phyloP scores from a whole-genome alignment of 2,797 vertebrate species.

The Agapornis canus region DNA sequence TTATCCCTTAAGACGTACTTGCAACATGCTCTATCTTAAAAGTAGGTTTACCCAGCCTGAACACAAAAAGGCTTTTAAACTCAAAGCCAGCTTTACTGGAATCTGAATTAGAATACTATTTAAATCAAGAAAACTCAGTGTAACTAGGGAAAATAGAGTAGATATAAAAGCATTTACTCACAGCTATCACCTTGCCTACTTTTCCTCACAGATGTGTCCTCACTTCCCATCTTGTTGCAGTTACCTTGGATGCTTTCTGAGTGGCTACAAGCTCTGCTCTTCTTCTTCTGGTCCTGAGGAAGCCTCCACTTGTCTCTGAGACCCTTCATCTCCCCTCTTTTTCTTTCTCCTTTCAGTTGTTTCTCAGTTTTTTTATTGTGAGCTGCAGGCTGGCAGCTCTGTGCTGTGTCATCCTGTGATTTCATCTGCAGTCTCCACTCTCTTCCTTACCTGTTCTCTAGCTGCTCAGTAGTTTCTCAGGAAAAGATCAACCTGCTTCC shows the following conservation, averaged over 20 bases:
- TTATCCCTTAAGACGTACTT: background rate
- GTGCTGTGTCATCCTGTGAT: background rate
- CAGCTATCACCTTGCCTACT: background rate
- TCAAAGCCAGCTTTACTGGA: background rate
- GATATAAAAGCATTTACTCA: background rate
- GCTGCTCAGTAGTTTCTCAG: background rate
- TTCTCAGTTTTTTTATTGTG: background rate
- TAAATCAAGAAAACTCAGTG: background rate
- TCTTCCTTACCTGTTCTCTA: background rate
- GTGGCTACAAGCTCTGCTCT: background rate
- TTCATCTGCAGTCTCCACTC: fast-evolving
- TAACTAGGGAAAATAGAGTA: background rate
- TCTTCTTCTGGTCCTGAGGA: background rate
- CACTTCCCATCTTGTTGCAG: background rate
- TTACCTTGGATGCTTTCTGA: background rate
- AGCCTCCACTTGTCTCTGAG: background rate
- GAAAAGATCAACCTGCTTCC: background rate
- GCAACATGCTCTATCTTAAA: background rate
- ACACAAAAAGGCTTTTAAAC: background rate
- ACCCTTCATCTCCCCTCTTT: background rate
- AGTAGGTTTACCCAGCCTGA: background rate
- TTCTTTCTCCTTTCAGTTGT: background rate
- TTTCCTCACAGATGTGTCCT: background rate
- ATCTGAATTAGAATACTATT: background rate
- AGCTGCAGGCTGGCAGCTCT: background rate